Evolutionary conservation across 2,888 invertebrate species (phyloP), one percentile per base, ranked within the genome.

Genomic region (Andrena praecox): DNA sequence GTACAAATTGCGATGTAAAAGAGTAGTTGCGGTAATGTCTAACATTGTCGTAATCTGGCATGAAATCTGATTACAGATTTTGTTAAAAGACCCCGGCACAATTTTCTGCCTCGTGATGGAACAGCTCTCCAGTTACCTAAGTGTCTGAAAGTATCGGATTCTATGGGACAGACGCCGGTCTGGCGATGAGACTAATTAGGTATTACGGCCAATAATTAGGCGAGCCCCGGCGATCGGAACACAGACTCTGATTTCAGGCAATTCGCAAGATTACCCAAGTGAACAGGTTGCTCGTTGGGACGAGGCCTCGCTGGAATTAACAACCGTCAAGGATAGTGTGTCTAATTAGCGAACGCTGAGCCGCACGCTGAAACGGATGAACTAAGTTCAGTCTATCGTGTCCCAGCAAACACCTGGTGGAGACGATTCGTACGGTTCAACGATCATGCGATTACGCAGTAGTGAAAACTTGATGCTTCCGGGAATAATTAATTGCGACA

Each of bases 321-420:
- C 80, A 63, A 66, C 78, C 63, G 74, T 67, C 76, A 54, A 67
- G 64, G 74, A 81, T 69, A 79, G 72, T 59, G 71, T 20, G 70
- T 81, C 84, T 88, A 82, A 87, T 87, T 87, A 81, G 77, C 82
- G 68, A 69, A 71, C 59, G 67, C 42, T 67, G 73, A 78, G 66
- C 64, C 77, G 77, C 64, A 48, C 35, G 60, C 71, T 42, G 71
- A 54, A 67, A 60, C 77, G 71, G 67, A 64, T 77, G 74, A 77
- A 68, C 72, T 79, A 86, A 86, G 78, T 81, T 79, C 54, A 72
- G 79, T 62, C 63, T 52, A 54, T 54, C 24, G 68, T 52, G 72
- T 50, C 50, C 69, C 48, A n/a, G 33, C 52, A 66, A 80, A 42
- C 71, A 27, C 62, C 60, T 12, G 59, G 52, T 1, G 48, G 52